Conservation (phyloP, 1,140 invertebrate species). For the Drosophila trapezifrons region DNA sequence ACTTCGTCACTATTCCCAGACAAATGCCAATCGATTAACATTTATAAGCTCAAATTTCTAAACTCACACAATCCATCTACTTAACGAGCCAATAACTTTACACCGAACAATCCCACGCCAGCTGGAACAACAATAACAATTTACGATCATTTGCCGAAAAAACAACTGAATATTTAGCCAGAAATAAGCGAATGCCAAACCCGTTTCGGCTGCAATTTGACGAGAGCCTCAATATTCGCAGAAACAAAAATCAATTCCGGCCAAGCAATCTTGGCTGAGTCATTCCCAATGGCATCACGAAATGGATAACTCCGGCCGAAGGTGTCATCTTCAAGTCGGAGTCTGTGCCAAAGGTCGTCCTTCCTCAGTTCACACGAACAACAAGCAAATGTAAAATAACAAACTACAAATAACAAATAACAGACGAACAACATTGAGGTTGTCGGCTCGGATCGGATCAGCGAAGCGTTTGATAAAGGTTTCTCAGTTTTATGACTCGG, state of each 20-base stretch:
- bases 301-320: constrained; percentile 37
- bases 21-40: constrained; percentile 39
- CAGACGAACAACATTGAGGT: constrained; percentile 41
- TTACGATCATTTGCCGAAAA: constrained; percentile 46
- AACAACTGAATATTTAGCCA: constrained; percentile 17
- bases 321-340: constrained; percentile 64
- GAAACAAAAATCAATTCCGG: constrained; percentile 33
- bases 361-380: constrained; percentile 55
- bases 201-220: constrained; percentile 29
- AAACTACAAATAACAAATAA: constrained; percentile 13
- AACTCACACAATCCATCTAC: constrained; percentile 24
- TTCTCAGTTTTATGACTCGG: constrained; percentile 49
- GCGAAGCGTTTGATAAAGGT: constrained; percentile 61
- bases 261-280: constrained; percentile 39
- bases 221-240: constrained; percentile 15
- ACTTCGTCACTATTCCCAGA: not conserved
- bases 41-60: constrained; percentile 13
- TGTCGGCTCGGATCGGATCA: constrained; percentile 49
- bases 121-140: constrained; percentile 47
- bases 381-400: constrained; percentile 10
- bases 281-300: constrained; percentile 52
- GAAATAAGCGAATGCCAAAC: constrained; percentile 45
- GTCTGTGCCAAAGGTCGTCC: constrained; percentile 59
- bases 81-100: constrained; percentile 15
- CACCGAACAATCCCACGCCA: constrained; percentile 47